Evolutionary conservation across 2,797 vertebrate species (phyloP).

Genomic region (Betta splendens): DNA sequence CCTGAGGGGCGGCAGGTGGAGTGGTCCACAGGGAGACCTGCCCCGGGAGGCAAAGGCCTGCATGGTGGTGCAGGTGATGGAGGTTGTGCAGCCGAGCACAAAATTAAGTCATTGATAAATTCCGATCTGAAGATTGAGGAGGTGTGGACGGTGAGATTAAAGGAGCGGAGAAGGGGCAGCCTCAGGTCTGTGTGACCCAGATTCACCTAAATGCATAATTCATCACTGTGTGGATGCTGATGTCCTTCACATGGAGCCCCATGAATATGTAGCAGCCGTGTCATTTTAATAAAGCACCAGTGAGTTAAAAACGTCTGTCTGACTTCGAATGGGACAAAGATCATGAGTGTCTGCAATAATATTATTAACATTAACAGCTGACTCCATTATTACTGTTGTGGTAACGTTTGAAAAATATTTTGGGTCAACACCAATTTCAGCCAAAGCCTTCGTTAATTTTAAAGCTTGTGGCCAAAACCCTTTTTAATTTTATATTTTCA

Average conservation of each 20-base stretch:
- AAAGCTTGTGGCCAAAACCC: no score
- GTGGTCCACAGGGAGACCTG: constrained; percentile 25
- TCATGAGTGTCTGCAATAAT: neutral
- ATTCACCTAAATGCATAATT: constrained; percentile 70
- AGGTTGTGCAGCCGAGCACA: constrained; percentile 53
- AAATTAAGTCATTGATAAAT: constrained; percentile 77
- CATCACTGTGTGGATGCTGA: constrained; percentile 49
- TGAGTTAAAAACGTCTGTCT: constrained; percentile 22
- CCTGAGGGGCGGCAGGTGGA: constrained; percentile 43
- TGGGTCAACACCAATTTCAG: no score
- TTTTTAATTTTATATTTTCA: no score
- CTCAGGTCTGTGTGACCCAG: constrained; percentile 54
- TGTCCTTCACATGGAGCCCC: constrained; percentile 54
- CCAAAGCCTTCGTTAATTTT: no score
- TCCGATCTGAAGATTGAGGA: constrained; percentile 59
- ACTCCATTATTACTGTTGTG: no score
- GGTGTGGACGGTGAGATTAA: constrained; percentile 66
- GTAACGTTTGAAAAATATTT: no score
- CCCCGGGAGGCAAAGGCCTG: neutral
- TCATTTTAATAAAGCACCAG: constrained; percentile 58
- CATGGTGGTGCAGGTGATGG: constrained; percentile 24
- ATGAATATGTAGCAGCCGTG: constrained; percentile 66
- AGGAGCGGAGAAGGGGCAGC: constrained; percentile 12
- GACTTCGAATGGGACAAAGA: neutral
- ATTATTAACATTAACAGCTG: no score